A percentile compares a stretch with the other conserved stretches of the same genome.
Evolutionary conservation across 2,797 vertebrate genomes (phyloP).

Genomic region (Hyperoplus immaculatus): DNA sequence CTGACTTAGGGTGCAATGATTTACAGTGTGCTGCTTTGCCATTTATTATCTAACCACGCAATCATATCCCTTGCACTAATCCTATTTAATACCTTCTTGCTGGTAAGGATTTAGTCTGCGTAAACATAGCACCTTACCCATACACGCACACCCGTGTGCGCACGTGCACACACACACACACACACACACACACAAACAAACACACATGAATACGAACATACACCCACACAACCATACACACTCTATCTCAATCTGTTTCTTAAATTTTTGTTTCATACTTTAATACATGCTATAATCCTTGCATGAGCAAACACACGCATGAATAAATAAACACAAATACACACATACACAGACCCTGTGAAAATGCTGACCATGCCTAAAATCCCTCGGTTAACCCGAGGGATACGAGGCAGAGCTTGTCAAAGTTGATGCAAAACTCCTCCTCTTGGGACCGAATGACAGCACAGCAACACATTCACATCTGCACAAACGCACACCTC

Average conservation of each 20-base stretch:
- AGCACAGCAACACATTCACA: conserved; percentile 21
- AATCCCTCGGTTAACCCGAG: background rate
- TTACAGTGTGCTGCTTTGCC: conserved; percentile 75
- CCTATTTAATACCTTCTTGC: conserved; percentile 83
- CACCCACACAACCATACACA: conserved; percentile 50
- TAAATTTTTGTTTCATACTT: conserved; percentile 66
- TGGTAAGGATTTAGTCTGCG: conserved; percentile 79
- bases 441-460: conserved; percentile 33
- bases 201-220: conserved; percentile 7
- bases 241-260: conserved; percentile 65
- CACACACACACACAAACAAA: background rate
- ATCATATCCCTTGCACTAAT: conserved; percentile 80
- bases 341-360: conserved; percentile 11
- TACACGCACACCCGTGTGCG: conserved; percentile 39
- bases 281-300: conserved; percentile 54
- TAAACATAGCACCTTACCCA: conserved; percentile 79
- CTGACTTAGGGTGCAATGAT: conserved; percentile 78
- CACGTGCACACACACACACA: conserved; percentile 22
- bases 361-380: conserved; percentile 38
- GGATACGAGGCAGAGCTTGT: conserved; percentile 10
- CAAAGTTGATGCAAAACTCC: conserved; percentile 45
- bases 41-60: conserved; percentile 81
- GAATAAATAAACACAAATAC: background rate
- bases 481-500: conserved; percentile 37
- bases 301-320: conserved; percentile 27